phyloP scores from a whole-genome alignment of 53 echinoderm and acorn worm species.

The Astropecten irregularis region DNA sequence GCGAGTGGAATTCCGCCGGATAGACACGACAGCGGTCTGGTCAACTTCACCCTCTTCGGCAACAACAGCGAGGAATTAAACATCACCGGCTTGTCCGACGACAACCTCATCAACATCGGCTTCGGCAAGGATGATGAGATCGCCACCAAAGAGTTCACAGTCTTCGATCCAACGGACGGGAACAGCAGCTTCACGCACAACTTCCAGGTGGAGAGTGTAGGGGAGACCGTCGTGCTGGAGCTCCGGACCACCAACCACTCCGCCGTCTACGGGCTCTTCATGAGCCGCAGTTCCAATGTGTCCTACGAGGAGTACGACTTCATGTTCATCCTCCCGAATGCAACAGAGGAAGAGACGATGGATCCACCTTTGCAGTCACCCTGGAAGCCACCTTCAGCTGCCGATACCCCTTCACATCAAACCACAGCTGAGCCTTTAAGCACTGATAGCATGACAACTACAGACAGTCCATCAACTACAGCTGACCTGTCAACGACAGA shows the following conservation, averaged over 20 bases:
- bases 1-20: neutral
- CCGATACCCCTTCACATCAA: neutral
- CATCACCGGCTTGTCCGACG: neutral
- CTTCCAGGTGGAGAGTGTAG: neutral
- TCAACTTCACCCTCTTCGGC: conserved; percentile 41
- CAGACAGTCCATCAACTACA: neutral
- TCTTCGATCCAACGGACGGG: neutral
- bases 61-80: neutral
- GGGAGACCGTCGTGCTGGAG: conserved; percentile 20
- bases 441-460: neutral
- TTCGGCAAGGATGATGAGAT: neutral
- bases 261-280: conserved; percentile 1
- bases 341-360: neutral
- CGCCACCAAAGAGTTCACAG: neutral
- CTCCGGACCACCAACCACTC: neutral
- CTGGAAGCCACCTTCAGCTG: neutral
- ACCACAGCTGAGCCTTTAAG: neutral
- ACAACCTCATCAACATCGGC: conserved; percentile 14
- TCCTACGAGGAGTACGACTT: neutral
- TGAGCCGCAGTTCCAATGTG: neutral
- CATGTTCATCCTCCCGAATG: neutral
- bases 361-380: neutral
- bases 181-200: conserved; percentile 1
- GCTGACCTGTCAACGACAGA: neutral
- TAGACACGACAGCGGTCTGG: neutral